Conservation (phyloP, 1,140 invertebrate species). For the Lordiphosa clarofinis region DNA sequence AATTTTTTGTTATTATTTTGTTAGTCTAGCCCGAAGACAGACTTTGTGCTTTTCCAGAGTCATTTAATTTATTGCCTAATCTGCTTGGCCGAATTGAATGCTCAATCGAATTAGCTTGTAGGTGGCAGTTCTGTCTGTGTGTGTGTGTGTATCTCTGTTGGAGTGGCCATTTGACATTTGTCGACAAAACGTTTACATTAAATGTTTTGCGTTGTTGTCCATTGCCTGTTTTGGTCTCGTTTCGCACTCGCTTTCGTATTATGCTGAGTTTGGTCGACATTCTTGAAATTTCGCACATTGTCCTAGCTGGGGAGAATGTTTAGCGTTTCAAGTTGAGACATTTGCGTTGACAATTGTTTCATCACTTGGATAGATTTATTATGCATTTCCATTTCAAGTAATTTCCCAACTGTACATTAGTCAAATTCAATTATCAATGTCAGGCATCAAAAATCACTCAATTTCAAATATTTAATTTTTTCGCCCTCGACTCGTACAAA, state of each 20-base stretch:
- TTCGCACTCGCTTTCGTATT: slow-evolving; percentile 19
- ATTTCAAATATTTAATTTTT: slow-evolving; percentile 42
- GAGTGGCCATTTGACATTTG: slow-evolving; percentile 74
- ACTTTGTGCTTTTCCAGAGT: slow-evolving; percentile 54
- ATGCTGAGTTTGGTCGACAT: slow-evolving; percentile 45
- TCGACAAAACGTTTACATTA: slow-evolving; percentile 78
- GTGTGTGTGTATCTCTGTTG: slow-evolving; percentile 1
- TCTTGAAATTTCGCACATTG: slow-evolving; percentile 68
- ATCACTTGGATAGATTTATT: slow-evolving; percentile 30
- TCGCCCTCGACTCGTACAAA: slow-evolving; percentile 4
- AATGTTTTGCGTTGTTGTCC: slow-evolving; percentile 71
- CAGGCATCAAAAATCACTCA: slow-evolving; percentile 63
- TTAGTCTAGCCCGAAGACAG: slow-evolving; percentile 29
- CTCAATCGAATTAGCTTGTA: slow-evolving; percentile 69
- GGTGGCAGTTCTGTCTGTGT: too few species aligned
- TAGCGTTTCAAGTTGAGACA: slow-evolving; percentile 58
- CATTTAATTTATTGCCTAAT: slow-evolving; percentile 71
- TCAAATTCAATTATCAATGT: slow-evolving; percentile 39
- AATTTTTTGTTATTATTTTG: slow-evolving; percentile 62
- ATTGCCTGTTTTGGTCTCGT: slow-evolving; percentile 38
- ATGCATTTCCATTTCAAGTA: slow-evolving; percentile 20
- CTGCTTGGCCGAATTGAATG: slow-evolving; percentile 46
- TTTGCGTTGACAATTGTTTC: slow-evolving; percentile 71
- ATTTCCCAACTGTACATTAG: slow-evolving; percentile 36
- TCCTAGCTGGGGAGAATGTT: slow-evolving; percentile 15